Base-by-base conservation (phyloP, 2,888 invertebrate genomes). In the Labia minor region DNA sequence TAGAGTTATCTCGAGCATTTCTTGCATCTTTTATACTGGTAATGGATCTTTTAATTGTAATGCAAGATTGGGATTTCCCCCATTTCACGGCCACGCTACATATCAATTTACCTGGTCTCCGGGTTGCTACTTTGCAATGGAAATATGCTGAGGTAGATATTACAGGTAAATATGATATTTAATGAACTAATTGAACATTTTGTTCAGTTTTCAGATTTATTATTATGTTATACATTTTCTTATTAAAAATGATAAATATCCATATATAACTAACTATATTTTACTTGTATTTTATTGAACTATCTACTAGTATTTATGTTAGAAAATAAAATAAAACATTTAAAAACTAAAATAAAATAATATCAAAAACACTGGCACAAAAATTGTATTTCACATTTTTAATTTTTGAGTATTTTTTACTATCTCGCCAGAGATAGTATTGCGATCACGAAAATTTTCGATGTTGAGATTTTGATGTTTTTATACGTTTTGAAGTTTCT, bases 21-120 rank as follows among this genome's bases (percentile, higher is more conserved):
- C 74, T 81, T 19, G 80, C 81, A 1, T 80, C 80, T 1, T 79
- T 80, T 71, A 81, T 81, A 69, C 76, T 81, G n/a, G 78, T 80
- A 16, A 77, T 80, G 76, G 81, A 81, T 72, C 74, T 81, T 19
- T 71, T 80, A 20, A 81, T 81, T 68, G 79, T 81, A 67, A 79
- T 80, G 78, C 80, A 80, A 75, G 81, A 81, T 72, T 81, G 81
- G 81, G 81, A 81, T 73, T 81, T 81, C 69, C 81, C 81, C 14
- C 79, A 81, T 73, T 81, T 81, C 72, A 77, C 79, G 62, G 78
- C 79, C 70, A 78, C 78, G 33, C 75, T 81, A 65, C 80, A 81
- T 72, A 78, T 81, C 68, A 81, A 81, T 71, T 73, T 81, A 65
- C 81, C 81, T 21, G 81, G 81, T 64, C 71, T 80, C 69, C 73